A percentile compares a stretch with the other conserved stretches of the same genome.
phyloP scores from a whole-genome alignment of 2,797 vertebrate species.

The Myotis myotis region DNA sequence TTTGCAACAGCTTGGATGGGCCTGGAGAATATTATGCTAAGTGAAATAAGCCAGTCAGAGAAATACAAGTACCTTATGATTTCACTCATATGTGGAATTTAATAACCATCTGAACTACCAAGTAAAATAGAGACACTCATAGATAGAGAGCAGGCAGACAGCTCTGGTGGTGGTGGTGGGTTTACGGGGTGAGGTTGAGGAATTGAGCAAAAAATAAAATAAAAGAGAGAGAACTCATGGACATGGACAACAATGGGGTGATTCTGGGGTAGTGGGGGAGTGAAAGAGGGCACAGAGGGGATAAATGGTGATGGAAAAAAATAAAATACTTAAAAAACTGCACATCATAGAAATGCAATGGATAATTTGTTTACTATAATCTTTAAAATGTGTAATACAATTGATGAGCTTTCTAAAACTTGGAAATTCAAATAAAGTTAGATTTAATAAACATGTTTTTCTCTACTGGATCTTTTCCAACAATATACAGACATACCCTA shows the following conservation, averaged over 20 bases:
- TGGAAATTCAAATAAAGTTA: neutral
- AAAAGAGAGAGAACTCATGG: neutral
- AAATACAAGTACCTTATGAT: neutral
- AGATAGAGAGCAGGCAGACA: neutral
- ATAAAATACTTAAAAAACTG: neutral
- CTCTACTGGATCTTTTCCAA: neutral
- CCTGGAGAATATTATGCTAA: neutral
- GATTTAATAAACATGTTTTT: neutral
- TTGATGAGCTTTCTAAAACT: neutral
- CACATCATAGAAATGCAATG: neutral
- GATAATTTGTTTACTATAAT: neutral
- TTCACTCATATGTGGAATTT: neutral
- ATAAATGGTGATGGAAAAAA: neutral
- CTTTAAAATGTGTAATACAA: neutral
- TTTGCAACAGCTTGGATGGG: neutral
- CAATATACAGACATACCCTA: neutral
- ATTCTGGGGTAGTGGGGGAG: neutral
- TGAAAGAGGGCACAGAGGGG: neutral
- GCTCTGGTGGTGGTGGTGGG: neutral
- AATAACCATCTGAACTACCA: neutral
- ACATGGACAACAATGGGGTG: neutral
- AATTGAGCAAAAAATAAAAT: neutral
- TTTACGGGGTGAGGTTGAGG: neutral
- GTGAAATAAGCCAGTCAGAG: neutral
- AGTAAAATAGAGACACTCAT: neutral